Percentiles rank a stretch among this genome's conserved stretches.
Conservation (phyloP, 2,888 invertebrate species). For the Lasioglossum leucozonium region DNA sequence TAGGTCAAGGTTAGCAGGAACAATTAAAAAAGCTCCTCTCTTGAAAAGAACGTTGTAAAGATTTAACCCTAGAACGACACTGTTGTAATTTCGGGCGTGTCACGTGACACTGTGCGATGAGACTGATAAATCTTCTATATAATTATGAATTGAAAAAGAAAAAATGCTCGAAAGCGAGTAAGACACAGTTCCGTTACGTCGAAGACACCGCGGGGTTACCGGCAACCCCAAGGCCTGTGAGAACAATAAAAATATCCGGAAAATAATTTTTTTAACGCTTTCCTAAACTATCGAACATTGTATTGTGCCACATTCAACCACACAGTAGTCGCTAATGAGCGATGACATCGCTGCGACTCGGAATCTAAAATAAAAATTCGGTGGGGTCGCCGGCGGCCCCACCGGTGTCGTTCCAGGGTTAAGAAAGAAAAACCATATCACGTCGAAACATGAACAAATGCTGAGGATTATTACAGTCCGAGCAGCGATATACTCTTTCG, state of each 20-base stretch:
- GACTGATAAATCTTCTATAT: too few relatives aligned
- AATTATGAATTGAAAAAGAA: not conserved
- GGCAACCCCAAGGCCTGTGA: not conserved
- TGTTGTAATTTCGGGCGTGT: too few relatives aligned
- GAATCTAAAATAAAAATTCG: not conserved
- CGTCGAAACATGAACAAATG: not conserved
- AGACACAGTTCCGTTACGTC: not conserved
- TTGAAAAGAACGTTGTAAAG: too few relatives aligned
- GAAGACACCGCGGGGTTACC: not conserved
- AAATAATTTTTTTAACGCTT: not conserved
- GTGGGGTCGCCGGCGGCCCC: not conserved
- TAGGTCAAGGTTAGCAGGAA: too few relatives aligned
- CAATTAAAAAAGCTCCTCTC: too few relatives aligned
- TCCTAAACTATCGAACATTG: not conserved
- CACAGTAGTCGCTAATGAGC: not conserved
- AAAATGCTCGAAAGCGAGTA: not conserved
- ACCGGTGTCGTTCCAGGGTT: conserved; percentile 6
- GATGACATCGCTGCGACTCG: not conserved
- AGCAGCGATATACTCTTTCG: conserved; percentile 85
- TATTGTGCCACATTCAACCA: too few relatives aligned
- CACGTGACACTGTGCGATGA: too few relatives aligned
- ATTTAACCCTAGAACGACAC: not conserved
- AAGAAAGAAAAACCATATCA: not conserved
- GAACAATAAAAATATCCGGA: not conserved
- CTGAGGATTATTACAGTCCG: conserved; percentile 76